These are phyloP conservation scores for Pterocles gutturalis DNA, from an alignment of 2,113 vertebrate genomes.

Conservation along the genomic window DNA sequence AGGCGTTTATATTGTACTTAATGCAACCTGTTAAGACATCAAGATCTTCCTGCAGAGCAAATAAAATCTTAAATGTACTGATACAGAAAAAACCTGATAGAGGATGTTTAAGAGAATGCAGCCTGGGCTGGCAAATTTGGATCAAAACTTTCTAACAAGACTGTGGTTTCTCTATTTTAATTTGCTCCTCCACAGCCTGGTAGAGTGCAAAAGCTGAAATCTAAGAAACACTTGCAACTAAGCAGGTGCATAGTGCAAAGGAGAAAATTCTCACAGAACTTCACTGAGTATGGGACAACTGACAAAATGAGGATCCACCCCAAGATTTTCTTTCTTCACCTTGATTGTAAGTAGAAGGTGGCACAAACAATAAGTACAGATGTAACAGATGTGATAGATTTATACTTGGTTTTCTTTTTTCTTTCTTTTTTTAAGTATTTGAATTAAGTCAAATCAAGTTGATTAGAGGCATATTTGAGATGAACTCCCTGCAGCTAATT, in stretches of 20 bases:
- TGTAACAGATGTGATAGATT: not conserved
- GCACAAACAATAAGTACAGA: not conserved
- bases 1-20: not conserved
- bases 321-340: not conserved
- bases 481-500: not conserved
- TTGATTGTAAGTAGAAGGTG: not conserved
- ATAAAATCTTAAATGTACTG: not conserved
- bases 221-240: not conserved
- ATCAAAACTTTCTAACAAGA: not conserved
- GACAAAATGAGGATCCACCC: not conserved
- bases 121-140: not conserved
- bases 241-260: not conserved
- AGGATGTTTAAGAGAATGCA: not conserved
- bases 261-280: not conserved
- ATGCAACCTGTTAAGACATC: not conserved
- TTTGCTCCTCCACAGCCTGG: not conserved
- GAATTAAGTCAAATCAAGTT: not conserved
- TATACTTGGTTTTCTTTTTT: not conserved
- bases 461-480: not conserved
- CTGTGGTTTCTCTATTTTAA: not conserved
- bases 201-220: not conserved
- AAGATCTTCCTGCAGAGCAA: not conserved
- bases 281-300: not conserved
- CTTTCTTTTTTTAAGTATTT: not conserved
- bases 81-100: fast-evolving